Evolutionary conservation across 2,113 vertebrate species (phyloP).

Genomic region (Dromaius novaehollandiae): DNA sequence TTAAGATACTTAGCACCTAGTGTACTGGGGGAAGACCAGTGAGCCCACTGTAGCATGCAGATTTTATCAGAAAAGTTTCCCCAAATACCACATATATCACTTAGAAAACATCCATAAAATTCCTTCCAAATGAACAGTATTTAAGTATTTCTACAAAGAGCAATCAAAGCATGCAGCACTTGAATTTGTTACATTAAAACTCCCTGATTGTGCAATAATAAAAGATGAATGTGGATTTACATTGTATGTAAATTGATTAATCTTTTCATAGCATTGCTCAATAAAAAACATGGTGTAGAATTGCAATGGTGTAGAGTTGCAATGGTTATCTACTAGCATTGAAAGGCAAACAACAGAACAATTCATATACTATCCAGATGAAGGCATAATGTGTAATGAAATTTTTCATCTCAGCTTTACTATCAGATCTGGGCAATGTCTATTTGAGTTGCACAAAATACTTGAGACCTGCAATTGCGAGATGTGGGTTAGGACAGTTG

Average conservation of each 20-base stretch:
- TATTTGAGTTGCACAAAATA: not conserved
- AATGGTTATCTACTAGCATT: not conserved
- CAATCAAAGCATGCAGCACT: conserved; percentile 47
- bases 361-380: not conserved
- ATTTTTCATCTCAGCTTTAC: not conserved
- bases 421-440: not conserved
- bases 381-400: not conserved
- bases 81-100: not conserved
- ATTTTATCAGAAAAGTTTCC: not conserved
- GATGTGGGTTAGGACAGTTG: not conserved
- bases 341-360: not conserved
- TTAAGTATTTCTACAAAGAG: conserved; percentile 56
- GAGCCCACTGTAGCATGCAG: not conserved
- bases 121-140: conserved; percentile 15
- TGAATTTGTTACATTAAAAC: conserved; percentile 57
- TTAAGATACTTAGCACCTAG: not conserved
- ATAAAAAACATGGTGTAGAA: not conserved
- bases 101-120: not conserved
- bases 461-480: not conserved
- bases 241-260: conserved; percentile 63
- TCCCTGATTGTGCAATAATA: conserved; percentile 55
- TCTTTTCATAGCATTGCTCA: conserved; percentile 9
- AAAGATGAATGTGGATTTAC: conserved; percentile 56
- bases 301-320: not conserved
- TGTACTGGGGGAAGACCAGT: not conserved